A percentile compares a stretch with the other conserved stretches of the same genome.
phyloP scores from a whole-genome alignment of 1,140 invertebrate genomes.

The Caenorhabditis inopinata region DNA sequence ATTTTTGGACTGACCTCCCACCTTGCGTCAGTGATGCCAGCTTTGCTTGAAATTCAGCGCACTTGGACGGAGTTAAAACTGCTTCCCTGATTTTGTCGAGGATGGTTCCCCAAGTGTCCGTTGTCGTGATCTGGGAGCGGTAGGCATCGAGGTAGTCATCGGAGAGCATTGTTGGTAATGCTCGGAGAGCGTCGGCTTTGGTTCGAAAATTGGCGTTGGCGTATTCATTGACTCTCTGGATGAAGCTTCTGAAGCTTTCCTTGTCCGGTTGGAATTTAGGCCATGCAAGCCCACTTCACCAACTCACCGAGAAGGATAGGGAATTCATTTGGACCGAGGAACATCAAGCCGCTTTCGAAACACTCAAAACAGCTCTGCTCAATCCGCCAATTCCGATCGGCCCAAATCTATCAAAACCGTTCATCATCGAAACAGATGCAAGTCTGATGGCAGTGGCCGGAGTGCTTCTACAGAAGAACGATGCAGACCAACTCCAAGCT shows the following conservation, averaged over 20 bases:
- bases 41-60: neutral
- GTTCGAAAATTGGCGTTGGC: neutral
- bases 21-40: neutral
- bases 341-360: slow-evolving; percentile 64
- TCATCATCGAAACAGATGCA: neutral
- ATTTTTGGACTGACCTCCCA: neutral
- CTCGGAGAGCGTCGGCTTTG: neutral
- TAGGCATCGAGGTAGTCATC: neutral
- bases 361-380: slow-evolving; percentile 61
- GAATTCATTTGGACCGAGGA: slow-evolving; percentile 63
- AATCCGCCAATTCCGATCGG: slow-evolving; percentile 33
- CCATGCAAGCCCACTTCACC: slow-evolving; percentile 61
- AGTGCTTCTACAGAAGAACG: neutral
- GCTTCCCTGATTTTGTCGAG: neutral
- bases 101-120: neutral
- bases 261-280: slow-evolving; percentile 46
- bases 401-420: neutral
- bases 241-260: neutral
- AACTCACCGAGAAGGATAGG: slow-evolving; percentile 67
- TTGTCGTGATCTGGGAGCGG: neutral
- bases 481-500: neutral
- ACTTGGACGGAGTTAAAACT: neutral
- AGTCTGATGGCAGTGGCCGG: neutral
- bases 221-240: neutral
- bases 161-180: neutral